Conservation (phyloP, 2,888 invertebrate species). For the Drosophila pegasa region DNA sequence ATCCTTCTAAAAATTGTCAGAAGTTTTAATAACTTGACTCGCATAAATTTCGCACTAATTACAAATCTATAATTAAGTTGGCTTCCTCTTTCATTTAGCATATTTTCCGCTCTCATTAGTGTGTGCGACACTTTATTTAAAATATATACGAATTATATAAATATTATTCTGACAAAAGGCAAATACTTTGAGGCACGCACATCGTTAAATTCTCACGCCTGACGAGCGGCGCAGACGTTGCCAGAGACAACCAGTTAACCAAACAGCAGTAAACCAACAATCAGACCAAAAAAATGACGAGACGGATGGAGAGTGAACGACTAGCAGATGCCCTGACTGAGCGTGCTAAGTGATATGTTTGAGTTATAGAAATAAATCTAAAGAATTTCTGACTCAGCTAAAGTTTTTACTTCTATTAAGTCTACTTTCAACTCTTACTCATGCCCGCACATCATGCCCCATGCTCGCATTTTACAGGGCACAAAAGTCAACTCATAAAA, state of each 20-base stretch:
- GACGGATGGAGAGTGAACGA: background rate
- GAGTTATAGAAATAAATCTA: no score
- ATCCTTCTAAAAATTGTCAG: no score
- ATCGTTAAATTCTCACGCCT: slow-evolving; percentile 74
- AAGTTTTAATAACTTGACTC: background rate
- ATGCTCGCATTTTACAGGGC: background rate
- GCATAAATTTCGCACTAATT: background rate
- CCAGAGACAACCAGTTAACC: slow-evolving; percentile 48
- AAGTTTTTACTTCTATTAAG: background rate
- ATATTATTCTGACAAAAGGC: background rate
- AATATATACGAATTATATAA: slow-evolving; percentile 9
- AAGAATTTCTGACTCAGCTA: no score
- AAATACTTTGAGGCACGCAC: slow-evolving; percentile 40
- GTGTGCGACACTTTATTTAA: background rate
- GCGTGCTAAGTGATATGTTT: no score
- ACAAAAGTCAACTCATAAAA: slow-evolving; percentile 26
- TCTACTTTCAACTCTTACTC: background rate
- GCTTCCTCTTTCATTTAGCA: background rate
- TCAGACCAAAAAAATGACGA: slow-evolving; percentile 25
- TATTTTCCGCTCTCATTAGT: slow-evolving; percentile 43
- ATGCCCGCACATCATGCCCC: background rate
- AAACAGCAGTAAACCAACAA: slow-evolving; percentile 39
- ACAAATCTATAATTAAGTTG: background rate
- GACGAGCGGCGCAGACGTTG: slow-evolving; percentile 44
- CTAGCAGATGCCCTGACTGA: background rate